Percentiles rank a stretch among this genome's conserved stretches.
phyloP scores from a whole-genome alignment of 2,797 vertebrate genomes.

The Malacoraja senta region DNA sequence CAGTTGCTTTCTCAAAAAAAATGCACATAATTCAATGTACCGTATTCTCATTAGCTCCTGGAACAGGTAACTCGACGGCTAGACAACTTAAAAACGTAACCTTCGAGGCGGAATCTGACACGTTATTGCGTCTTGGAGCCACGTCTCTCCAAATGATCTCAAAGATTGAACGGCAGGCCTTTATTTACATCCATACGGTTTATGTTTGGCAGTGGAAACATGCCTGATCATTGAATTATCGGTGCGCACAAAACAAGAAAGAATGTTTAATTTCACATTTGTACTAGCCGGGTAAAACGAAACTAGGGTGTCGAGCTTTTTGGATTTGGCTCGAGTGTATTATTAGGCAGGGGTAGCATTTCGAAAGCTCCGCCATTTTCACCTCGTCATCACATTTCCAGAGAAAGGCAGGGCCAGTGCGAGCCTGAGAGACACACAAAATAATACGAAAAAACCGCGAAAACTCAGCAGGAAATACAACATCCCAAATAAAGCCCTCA shows the following conservation, averaged over 20 bases:
- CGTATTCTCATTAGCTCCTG: background rate
- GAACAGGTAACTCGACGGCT: background rate
- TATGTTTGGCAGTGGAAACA: background rate
- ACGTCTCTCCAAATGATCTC: conserved; percentile 25
- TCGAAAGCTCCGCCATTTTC: conserved; percentile 99
- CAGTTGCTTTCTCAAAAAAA: background rate
- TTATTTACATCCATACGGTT: background rate
- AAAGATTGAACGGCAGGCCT: conserved; percentile 13
- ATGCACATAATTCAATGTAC: background rate
- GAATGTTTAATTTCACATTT: background rate
- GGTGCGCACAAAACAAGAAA: background rate
- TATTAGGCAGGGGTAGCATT: conserved; percentile 72
- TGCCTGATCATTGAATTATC: no score
- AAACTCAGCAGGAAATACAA: conserved; percentile 37
- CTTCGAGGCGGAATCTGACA: background rate
- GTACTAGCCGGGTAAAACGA: conserved; percentile 32
- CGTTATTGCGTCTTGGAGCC: conserved; percentile 23
- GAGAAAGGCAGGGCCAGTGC: conserved; percentile 39
- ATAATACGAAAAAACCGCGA: conserved; percentile 22
- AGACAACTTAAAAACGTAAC: background rate
- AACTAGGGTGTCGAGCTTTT: background rate
- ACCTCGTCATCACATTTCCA: conserved; percentile 79
- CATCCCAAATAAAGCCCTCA: conserved; percentile 46
- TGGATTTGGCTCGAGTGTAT: conserved; percentile 1
- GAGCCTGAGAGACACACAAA: conserved; percentile 32